Evolutionary conservation across 2,113 vertebrate genomes (phyloP).

Genomic region (Acrocephalus arundinaceus): DNA sequence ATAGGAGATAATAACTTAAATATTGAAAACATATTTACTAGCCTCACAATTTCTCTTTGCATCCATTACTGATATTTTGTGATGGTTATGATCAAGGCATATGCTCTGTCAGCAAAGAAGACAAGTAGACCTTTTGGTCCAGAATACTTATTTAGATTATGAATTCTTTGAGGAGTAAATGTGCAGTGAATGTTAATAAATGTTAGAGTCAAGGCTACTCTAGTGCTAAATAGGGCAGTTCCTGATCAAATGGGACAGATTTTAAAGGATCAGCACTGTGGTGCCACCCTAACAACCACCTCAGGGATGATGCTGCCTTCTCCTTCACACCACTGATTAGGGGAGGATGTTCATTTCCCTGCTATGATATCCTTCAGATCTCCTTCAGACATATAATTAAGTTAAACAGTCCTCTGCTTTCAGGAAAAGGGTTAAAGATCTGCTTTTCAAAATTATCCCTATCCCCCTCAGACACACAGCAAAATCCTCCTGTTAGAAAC

Average conservation of each 20-base stretch:
- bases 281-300: neutral
- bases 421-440: neutral
- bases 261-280: neutral
- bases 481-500: neutral
- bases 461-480: neutral
- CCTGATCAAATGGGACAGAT: neutral
- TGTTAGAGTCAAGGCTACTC: neutral
- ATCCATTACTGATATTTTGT: constrained; percentile 41
- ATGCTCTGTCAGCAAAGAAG: constrained; percentile 46
- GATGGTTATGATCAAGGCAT: constrained; percentile 48
- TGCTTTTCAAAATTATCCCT: neutral
- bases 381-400: neutral
- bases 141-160: constrained; percentile 52
- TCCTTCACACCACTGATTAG: neutral
- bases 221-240: neutral
- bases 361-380: neutral
- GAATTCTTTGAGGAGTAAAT: constrained; percentile 56
- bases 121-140: constrained; percentile 38
- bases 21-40: constrained; percentile 14
- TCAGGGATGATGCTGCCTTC: neutral
- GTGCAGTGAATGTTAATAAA: constrained; percentile 40
- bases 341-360: neutral
- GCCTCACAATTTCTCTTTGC: constrained; percentile 33
- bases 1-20: neutral
- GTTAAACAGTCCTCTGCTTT: neutral